These are phyloP conservation scores for Stylophora pistillata DNA, from an alignment of 64 coral and sea anemone genomes.

Conservation along the genomic window DNA sequence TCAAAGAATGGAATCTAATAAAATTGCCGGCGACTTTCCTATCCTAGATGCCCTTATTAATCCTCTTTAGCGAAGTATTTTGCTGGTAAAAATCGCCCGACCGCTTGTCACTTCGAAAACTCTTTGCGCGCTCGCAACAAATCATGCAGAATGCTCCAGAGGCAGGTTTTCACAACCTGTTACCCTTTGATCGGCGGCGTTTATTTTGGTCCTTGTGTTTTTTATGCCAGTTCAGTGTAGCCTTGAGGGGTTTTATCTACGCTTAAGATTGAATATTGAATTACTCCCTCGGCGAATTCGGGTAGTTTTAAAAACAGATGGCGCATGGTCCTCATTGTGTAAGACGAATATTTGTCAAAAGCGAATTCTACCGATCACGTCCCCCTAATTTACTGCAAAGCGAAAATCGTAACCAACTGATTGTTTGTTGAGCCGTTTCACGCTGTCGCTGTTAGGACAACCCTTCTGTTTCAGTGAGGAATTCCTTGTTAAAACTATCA, in stretches of 20 bases:
- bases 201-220: slow-evolving; percentile 17
- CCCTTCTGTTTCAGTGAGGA: slow-evolving; percentile 26
- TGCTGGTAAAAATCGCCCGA: slow-evolving; percentile 5
- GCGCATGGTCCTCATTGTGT: neutral
- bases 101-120: neutral
- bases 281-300: slow-evolving; percentile 5
- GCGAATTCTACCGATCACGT: neutral
- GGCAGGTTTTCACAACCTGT: slow-evolving; percentile 5
- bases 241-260: slow-evolving; percentile 33
- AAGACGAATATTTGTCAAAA: neutral
- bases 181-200: neutral
- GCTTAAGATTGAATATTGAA: slow-evolving; percentile 34
- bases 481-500: slow-evolving; percentile 26
- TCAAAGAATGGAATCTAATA: slow-evolving; percentile 60
- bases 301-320: slow-evolving; percentile 29
- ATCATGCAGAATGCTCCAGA: neutral
- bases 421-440: neutral
- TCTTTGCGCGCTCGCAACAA: slow-evolving; percentile 15
- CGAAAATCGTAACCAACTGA: slow-evolving; percentile 1
- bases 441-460: slow-evolving; percentile 13
- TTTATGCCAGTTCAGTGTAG: neutral
- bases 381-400: slow-evolving; percentile 27
- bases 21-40: slow-evolving; percentile 32
- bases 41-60: slow-evolving; percentile 32
- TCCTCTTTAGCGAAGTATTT: slow-evolving; percentile 15